Conservation (phyloP, 2,888 invertebrate species). For the Entomobrya multifasciata region DNA sequence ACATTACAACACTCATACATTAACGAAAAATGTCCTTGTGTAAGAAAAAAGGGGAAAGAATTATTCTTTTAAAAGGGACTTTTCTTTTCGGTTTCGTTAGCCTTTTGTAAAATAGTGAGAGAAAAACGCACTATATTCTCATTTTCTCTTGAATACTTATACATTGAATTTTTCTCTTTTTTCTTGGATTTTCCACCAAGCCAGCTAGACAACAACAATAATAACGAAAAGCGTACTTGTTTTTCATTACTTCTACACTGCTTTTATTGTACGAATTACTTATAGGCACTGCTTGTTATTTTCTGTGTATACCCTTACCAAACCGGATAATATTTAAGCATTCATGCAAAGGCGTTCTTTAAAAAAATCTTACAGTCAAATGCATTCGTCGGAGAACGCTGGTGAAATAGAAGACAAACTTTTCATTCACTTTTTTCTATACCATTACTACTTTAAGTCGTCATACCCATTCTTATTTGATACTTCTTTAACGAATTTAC, state of each 20-base stretch:
- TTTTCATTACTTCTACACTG: constrained; percentile 25
- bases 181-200: neutral
- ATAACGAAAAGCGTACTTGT: constrained; percentile 19
- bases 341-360: neutral
- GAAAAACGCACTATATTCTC: constrained; percentile 57
- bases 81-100: constrained; percentile 17
- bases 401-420: neutral
- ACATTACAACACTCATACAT: constrained; percentile 16
- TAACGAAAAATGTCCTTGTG: constrained; percentile 50
- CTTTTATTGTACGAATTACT: neutral
- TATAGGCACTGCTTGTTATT: too few species aligned
- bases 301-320: too few species aligned
- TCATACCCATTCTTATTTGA: constrained; percentile 12
- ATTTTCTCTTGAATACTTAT: constrained; percentile 48
- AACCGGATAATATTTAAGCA: neutral
- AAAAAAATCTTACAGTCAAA: neutral
- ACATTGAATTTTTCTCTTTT: constrained; percentile 4
- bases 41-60: neutral
- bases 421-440: constrained; percentile 12
- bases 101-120: neutral
- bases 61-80: constrained; percentile 38
- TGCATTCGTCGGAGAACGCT: neutral
- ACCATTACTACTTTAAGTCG: constrained; percentile 8
- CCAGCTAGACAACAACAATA: constrained; percentile 14
- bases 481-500: constrained; percentile 55